A percentile compares a stretch with the other conserved stretches of the same genome.
phyloP scores from a whole-genome alignment of 2,888 invertebrate genomes.

The Drosophila robusta region DNA sequence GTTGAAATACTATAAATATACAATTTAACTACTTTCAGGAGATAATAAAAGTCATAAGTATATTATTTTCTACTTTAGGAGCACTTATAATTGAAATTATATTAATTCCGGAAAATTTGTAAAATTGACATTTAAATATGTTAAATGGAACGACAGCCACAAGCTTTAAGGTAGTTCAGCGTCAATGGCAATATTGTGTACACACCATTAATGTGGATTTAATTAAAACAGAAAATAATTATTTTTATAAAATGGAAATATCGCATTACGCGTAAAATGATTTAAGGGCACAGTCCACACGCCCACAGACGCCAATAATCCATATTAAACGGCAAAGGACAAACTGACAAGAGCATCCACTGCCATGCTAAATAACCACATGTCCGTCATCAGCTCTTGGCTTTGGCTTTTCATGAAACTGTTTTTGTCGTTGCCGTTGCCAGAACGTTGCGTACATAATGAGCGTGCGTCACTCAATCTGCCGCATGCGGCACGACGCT shows the following conservation, averaged over 20 bases:
- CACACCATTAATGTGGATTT: slow-evolving; percentile 31
- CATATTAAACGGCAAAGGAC: slow-evolving; percentile 42
- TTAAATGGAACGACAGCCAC: slow-evolving; percentile 5
- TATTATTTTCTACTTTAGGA: not conserved
- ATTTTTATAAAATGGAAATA: slow-evolving; percentile 16
- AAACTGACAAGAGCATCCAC: slow-evolving; percentile 32
- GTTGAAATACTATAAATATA: not conserved
- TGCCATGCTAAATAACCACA: slow-evolving; percentile 60
- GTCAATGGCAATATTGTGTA: slow-evolving; percentile 28
- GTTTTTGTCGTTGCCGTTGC: slow-evolving; percentile 14
- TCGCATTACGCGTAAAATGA: slow-evolving; percentile 22
- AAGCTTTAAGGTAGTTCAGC: slow-evolving; percentile 9
- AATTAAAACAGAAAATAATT: slow-evolving; percentile 36
- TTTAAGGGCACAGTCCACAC: slow-evolving; percentile 17
- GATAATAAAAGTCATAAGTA: not conserved
- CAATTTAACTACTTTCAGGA: not conserved
- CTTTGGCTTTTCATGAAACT: slow-evolving; percentile 21
- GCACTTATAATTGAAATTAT: not conserved
- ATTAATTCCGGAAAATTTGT: slow-evolving; percentile 2
- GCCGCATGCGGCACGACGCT: slow-evolving; percentile 48
- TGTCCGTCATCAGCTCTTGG: slow-evolving; percentile 58
- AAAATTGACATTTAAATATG: slow-evolving; percentile 6
- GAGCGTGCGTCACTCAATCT: slow-evolving; percentile 60
- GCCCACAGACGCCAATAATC: slow-evolving; percentile 15
- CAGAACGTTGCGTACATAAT: slow-evolving; percentile 63